Percentiles rank a stretch among this genome's conserved stretches.
phyloP scores from a whole-genome alignment of 2,113 vertebrate genomes.

The Elaphurus davidianus region DNA sequence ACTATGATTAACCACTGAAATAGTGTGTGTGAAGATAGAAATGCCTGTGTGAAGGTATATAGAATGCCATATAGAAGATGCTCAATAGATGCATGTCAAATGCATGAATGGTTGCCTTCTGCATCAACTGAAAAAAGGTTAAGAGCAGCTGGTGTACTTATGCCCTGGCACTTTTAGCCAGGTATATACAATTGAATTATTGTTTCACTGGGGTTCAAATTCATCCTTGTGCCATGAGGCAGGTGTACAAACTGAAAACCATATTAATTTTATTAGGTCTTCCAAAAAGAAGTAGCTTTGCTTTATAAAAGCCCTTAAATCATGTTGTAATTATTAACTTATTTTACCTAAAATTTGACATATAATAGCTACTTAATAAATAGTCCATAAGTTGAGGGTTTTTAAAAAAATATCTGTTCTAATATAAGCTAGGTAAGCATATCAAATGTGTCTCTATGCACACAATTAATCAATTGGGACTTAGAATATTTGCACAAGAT shows the following conservation, averaged over 20 bases:
- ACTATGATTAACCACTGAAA: not conserved
- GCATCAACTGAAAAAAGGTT: not conserved
- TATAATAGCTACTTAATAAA: not conserved
- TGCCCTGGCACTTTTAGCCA: constrained; percentile 9
- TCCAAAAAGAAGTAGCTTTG: not conserved
- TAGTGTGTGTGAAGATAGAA: not conserved
- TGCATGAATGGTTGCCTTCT: not conserved
- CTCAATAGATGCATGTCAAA: not conserved
- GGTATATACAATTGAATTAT: not conserved
- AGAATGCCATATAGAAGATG: not conserved
- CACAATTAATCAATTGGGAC: not conserved
- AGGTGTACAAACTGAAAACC: not conserved
- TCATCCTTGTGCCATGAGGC: not conserved
- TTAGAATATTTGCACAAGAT: not conserved
- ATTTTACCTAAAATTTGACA: not conserved
- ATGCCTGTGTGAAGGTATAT: not conserved
- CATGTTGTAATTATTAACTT: not conserved
- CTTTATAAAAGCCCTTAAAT: not conserved
- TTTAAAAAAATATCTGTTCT: not conserved
- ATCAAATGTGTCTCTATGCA: not conserved
- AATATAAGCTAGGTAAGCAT: not conserved
- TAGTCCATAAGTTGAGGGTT: not conserved
- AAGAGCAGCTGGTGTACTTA: not conserved
- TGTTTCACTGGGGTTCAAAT: not conserved
- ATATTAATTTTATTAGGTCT: not conserved